Evolutionary conservation across 92 coral and sea anemone genomes (phyloP).

Genomic region (Actinostola sp.): DNA sequence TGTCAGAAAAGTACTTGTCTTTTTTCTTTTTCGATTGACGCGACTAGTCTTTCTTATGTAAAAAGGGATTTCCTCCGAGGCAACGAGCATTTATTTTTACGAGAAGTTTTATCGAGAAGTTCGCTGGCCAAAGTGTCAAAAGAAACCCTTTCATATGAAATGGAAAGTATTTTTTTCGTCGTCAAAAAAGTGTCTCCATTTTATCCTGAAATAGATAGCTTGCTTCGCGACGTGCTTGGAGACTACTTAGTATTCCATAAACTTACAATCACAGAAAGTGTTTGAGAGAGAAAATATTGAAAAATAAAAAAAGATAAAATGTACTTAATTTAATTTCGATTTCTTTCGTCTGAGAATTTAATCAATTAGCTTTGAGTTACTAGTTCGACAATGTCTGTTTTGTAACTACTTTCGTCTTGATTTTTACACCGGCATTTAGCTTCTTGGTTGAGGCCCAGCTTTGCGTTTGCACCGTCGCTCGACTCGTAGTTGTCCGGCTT

Average conservation of each 20-base stretch:
- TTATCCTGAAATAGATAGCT: no score
- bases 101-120: no score
- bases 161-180: no score
- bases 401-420: not conserved
- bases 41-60: constrained; percentile 6
- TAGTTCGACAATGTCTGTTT: not conserved
- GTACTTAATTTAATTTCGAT: not conserved
- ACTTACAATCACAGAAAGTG: not conserved
- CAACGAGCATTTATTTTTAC: not conserved
- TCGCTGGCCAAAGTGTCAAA: not conserved
- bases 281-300: not conserved
- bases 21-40: constrained; percentile 5
- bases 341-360: not conserved
- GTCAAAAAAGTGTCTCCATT: no score
- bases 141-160: not conserved
- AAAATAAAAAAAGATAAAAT: not conserved
- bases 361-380: constrained; percentile 1
- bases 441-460: no score
- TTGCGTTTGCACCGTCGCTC: no score
- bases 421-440: no score
- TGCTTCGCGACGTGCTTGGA: not conserved
- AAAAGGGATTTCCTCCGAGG: not conserved
- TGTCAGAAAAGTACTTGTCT: constrained; percentile 17
- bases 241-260: not conserved
- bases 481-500: no score